Evolutionary conservation across 2,888 invertebrate genomes (phyloP).

Genomic region (Eledona agricola): DNA sequence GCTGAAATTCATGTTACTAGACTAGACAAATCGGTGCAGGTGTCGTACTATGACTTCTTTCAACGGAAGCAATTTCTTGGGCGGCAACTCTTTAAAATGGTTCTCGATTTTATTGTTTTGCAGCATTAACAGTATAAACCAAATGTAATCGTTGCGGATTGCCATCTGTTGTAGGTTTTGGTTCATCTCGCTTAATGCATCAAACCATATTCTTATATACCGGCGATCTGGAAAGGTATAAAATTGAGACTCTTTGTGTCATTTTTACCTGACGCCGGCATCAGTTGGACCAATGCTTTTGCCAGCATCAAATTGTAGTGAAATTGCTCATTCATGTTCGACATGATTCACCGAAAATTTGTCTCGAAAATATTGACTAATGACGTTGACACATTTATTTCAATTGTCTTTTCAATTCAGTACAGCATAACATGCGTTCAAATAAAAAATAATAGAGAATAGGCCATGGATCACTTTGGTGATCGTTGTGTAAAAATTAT

Average conservation of each 20-base stretch:
- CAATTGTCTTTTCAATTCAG: too few species aligned
- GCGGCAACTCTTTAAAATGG: constrained; percentile 59
- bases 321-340: constrained; percentile 58
- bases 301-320: constrained; percentile 62
- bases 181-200: constrained; percentile 56
- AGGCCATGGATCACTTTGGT: too few species aligned
- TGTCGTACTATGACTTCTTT: constrained; percentile 57
- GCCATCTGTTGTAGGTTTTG: constrained; percentile 52
- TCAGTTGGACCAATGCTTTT: constrained; percentile 59
- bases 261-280: constrained; percentile 57
- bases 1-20: constrained; percentile 37
- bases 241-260: background rate
- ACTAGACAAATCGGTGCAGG: background rate
- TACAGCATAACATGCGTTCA: too few species aligned
- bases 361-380: too few species aligned
- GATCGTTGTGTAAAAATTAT: too few species aligned
- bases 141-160: constrained; percentile 62
- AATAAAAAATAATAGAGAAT: too few species aligned
- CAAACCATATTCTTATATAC: constrained; percentile 58
- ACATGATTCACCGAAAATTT: constrained; percentile 9
- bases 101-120: constrained; percentile 60
- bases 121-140: constrained; percentile 62
- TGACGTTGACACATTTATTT: too few species aligned
- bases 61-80: constrained; percentile 54
- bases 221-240: constrained; percentile 47